Evolutionary conservation across 2,113 vertebrate genomes (phyloP).

Genomic region (Tiliqua scincoides): DNA sequence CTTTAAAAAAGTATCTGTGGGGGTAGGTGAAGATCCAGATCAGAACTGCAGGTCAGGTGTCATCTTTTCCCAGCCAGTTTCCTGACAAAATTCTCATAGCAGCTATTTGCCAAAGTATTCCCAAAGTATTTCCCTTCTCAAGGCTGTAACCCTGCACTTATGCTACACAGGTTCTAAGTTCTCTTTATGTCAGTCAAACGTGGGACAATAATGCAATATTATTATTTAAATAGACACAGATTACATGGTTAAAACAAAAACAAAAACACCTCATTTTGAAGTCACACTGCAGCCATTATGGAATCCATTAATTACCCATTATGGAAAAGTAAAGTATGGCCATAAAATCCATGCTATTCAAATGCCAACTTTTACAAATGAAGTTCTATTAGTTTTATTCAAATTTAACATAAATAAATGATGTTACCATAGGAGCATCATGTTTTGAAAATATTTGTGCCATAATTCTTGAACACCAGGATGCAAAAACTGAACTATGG

Average conservation of each 20-base stretch:
- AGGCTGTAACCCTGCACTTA: neutral
- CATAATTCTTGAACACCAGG: neutral
- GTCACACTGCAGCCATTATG: neutral
- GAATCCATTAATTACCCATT: neutral
- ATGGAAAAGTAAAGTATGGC: neutral
- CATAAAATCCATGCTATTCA: neutral
- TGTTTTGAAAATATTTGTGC: neutral
- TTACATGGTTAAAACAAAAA: neutral
- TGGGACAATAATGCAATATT: neutral
- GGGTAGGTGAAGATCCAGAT: too few species aligned
- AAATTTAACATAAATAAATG: neutral
- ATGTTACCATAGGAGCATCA: neutral
- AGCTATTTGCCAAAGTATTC: too few species aligned
- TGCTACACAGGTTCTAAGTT: neutral
- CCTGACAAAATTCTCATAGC: too few species aligned
- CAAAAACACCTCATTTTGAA: too few species aligned
- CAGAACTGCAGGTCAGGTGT: too few species aligned
- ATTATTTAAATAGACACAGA: neutral
- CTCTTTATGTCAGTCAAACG: neutral
- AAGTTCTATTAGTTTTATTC: neutral
- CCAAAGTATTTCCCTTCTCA: neutral
- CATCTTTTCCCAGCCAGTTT: too few species aligned
- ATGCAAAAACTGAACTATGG: neutral
- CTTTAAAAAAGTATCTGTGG: too few species aligned
- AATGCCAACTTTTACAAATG: neutral